Evolutionary conservation across 2,113 vertebrate species (phyloP).

Genomic region (Lamprotornis superbus): DNA sequence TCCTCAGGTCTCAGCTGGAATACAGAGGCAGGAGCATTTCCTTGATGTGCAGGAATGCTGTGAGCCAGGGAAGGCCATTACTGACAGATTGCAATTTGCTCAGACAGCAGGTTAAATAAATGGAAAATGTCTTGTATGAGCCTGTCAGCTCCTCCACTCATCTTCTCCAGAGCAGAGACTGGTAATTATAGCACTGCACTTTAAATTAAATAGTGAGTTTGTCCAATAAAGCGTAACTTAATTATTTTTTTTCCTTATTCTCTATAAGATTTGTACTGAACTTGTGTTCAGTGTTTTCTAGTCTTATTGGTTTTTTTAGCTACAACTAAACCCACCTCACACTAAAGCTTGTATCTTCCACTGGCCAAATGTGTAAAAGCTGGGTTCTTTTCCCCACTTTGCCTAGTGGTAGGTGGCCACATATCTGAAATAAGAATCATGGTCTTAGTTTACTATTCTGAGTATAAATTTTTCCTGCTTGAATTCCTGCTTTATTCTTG

Average conservation of each 20-base stretch:
- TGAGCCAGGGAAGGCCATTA: not conserved
- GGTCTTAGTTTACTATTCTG: not conserved
- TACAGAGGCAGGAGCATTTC: not conserved
- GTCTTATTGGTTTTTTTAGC: not conserved
- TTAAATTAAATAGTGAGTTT: not conserved
- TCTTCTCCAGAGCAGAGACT: not conserved
- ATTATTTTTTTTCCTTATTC: slow-evolving; percentile 16
- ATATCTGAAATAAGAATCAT: not conserved
- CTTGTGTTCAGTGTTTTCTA: not conserved
- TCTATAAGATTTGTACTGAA: not conserved
- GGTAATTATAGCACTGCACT: not conserved
- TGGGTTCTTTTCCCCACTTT: not conserved
- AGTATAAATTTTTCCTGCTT: not conserved
- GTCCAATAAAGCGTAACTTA: not conserved
- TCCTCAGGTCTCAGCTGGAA: not conserved
- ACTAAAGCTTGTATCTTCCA: not conserved
- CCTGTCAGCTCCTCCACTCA: not conserved
- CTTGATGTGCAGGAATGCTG: not conserved
- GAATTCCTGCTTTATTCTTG: not conserved
- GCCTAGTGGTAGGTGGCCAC: not conserved
- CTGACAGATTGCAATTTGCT: not conserved
- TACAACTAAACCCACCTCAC: not conserved
- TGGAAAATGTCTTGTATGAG: not conserved
- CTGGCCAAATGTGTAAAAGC: not conserved
- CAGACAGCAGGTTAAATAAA: not conserved